A percentile compares a stretch with the other conserved stretches of the same genome.
phyloP scores from a whole-genome alignment of 1,140 invertebrate species.

The Cyphomyrmex costatus region DNA sequence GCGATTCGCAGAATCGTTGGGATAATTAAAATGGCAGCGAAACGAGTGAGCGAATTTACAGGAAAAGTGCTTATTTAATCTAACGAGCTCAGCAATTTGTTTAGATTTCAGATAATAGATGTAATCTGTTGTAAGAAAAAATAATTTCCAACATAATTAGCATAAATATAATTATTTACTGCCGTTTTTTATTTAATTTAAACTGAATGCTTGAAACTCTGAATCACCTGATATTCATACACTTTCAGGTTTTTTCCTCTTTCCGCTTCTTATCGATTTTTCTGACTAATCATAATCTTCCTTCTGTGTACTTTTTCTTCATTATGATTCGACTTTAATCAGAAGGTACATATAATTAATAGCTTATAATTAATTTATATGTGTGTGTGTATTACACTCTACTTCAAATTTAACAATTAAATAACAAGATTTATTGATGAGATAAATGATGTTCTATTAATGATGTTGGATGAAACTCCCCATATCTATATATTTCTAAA shows the following conservation, averaged over 20 bases:
- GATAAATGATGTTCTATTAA: too few relatives aligned
- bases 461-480: background rate
- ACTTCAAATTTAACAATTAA: background rate
- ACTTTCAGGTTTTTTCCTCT: background rate
- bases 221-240: background rate
- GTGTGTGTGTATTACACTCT: background rate
- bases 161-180: background rate
- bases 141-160: background rate
- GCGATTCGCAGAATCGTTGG: conserved; percentile 32
- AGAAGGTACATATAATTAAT: background rate
- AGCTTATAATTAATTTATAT: background rate
- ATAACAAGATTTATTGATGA: background rate
- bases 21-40: conserved; percentile 19
- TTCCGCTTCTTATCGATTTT: conserved; percentile 36
- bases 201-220: conserved; percentile 5
- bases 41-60: conserved; percentile 8
- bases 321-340: background rate
- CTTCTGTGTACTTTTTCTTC: background rate
- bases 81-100: conserved; percentile 29
- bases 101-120: conserved; percentile 16
- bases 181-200: background rate
- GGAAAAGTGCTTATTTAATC: conserved; percentile 6
- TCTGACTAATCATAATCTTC: conserved; percentile 3
- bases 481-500: background rate
- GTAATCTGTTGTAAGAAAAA: background rate